Base-by-base conservation (phyloP, 2,888 invertebrate genomes). In the Parnassius mnemosyne region DNA sequence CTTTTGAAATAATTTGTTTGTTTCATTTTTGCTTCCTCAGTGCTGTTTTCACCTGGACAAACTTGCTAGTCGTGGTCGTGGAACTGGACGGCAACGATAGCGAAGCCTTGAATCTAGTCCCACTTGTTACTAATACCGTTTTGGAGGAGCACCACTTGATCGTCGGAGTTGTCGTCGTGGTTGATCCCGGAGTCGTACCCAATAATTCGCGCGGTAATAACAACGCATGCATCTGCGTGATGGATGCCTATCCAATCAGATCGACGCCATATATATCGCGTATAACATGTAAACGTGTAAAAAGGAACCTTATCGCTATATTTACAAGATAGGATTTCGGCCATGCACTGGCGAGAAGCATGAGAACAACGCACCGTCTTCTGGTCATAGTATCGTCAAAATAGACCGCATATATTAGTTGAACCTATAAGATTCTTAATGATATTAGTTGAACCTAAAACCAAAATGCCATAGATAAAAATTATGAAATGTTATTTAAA, bases 31-130 rank as follows among this genome's bases (percentile, higher is more conserved):
- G 25, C 1, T 61, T 59, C 63, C 7, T 13, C 92, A 99, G 99
- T 89, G 99, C 99, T 80, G 99, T 99, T 50, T 99, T 99, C 92
- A 99, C 99, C 51, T 99, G 99, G 99, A 99, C 99, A 68, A 99
- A 99, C 91, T 93, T 99, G 60, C 93, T 99, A 70, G 99, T 99
- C 58, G 99, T 99, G 44, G 99, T 99, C 13, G 99, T 98, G 3
- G 99, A 99, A 83, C 90, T 99, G 75, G 98, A 99, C 83, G 99
- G 99, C 61, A 97, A 96, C 83, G 99, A 99, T 92, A 97, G 97
- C 82, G 99, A 99, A 92, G 99, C 99, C n/a, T 93, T 99, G 63
- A 99, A 99, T 89, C 93, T 99, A 68, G 99, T 99, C 59, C 99
- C 99, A 10, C 93, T 99, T 69, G 98, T 99, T 65, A 99, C 99